A percentile compares a stretch with the other conserved stretches of the same genome.
Conservation (phyloP, 2,797 vertebrate species). For the Pipistrellus nathusii region DNA sequence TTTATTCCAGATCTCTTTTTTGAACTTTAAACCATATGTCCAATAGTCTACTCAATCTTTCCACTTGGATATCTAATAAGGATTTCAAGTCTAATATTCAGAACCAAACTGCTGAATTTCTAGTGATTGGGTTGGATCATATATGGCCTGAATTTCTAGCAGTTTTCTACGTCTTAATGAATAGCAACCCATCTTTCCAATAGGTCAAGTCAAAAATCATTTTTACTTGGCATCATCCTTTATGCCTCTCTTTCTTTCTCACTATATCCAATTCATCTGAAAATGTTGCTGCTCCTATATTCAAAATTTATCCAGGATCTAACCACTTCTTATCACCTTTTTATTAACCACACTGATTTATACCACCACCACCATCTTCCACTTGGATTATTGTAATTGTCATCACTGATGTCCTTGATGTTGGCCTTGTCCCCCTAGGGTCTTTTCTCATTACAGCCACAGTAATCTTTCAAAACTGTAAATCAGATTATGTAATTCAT, state of each 20-base stretch:
- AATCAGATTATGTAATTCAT: not conserved
- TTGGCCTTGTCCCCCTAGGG: not conserved
- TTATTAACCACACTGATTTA: not conserved
- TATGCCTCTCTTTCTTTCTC: not conserved
- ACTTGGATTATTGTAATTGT: not conserved
- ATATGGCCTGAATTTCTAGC: not conserved
- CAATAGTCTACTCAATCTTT: slow-evolving; percentile 19
- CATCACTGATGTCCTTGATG: not conserved
- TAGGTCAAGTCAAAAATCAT: not conserved
- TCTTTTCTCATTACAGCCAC: not conserved
- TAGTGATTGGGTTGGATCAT: too few relatives aligned
- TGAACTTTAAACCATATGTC: not conserved
- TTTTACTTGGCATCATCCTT: not conserved
- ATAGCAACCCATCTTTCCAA: not conserved
- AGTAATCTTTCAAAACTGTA: slow-evolving; percentile 45
- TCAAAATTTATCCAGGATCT: not conserved
- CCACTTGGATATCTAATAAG: not conserved
- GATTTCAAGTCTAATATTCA: not conserved
- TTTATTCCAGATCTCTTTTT: not conserved
- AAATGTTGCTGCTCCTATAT: not conserved
- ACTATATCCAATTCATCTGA: not conserved
- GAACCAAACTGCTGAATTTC: slow-evolving; percentile 4
- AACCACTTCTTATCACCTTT: not conserved
- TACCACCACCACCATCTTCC: not conserved
- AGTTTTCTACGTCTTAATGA: not conserved